Percentiles rank a stretch among this genome's conserved stretches.
phyloP scores from a whole-genome alignment of 2,888 invertebrate genomes.

The Meloe dianella region DNA sequence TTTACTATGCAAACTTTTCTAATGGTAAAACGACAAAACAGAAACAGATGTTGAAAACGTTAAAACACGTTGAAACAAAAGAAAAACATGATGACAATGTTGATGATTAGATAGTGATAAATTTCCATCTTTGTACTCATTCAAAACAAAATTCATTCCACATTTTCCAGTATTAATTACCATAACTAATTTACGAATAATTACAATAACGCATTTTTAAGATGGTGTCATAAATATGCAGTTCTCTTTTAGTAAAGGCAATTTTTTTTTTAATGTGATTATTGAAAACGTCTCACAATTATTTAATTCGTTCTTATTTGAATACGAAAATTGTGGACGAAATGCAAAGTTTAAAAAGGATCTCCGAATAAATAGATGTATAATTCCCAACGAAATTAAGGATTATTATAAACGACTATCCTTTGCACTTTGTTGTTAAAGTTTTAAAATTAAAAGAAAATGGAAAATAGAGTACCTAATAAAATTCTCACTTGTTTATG shows the following conservation, averaged over 20 bases:
- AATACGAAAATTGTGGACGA: no score
- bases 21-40: not conserved
- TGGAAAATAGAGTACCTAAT: no score
- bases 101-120: constrained; percentile 17
- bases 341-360: not conserved
- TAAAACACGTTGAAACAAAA: not conserved
- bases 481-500: no score
- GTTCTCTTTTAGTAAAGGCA: constrained; percentile 25
- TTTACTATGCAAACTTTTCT: constrained; percentile 12
- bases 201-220: constrained; percentile 39
- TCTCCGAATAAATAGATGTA: no score
- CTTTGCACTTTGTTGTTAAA: no score
- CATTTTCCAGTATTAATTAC: constrained; percentile 44
- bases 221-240: constrained; percentile 44
- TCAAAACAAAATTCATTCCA: constrained; percentile 36
- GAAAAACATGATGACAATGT: not conserved
- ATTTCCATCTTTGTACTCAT: constrained; percentile 40
- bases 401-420: no score
- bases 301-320: not conserved
- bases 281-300: constrained; percentile 19
- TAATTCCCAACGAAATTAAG: no score
- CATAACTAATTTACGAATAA: constrained; percentile 47
- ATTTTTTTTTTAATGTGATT: not conserved
- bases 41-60: not conserved
- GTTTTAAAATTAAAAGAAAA: no score